phyloP scores from a whole-genome alignment of 2,888 invertebrate genomes.

The Polyommatus iphigenia region DNA sequence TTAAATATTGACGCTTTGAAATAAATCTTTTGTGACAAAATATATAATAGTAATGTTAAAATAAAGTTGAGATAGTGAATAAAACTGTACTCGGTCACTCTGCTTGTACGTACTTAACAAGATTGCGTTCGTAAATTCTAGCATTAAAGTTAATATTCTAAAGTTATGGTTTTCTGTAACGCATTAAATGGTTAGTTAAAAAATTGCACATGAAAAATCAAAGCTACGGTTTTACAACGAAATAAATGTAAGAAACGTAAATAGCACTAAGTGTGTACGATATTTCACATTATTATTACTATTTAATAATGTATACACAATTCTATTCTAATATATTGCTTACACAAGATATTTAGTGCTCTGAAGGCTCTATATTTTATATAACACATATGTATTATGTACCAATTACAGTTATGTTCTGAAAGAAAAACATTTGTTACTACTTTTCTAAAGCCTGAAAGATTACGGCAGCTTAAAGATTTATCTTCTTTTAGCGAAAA shows the following conservation, averaged over 20 bases:
- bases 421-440: slow-evolving; percentile 6
- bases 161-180: background rate
- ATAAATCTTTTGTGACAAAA: too few relatives aligned
- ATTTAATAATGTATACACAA: background rate
- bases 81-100: background rate
- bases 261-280: background rate
- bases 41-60: too few relatives aligned
- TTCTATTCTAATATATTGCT: slow-evolving; percentile 32
- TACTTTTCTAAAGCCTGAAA: background rate
- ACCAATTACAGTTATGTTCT: slow-evolving; percentile 1
- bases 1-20: too few relatives aligned
- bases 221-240: background rate
- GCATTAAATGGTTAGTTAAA: background rate
- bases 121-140: slow-evolving; percentile 42
- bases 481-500: background rate
- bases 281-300: slow-evolving; percentile 15
- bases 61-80: background rate
- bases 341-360: slow-evolving; percentile 33
- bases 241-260: background rate
- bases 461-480: background rate
- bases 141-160: slow-evolving; percentile 33
- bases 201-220: background rate
- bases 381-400: background rate
- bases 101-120: slow-evolving; percentile 30
- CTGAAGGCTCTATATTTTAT: slow-evolving; percentile 28